These are phyloP conservation scores for Megaceryle maxima DNA, from an alignment of 2,113 vertebrate species.

Conservation along the genomic window DNA sequence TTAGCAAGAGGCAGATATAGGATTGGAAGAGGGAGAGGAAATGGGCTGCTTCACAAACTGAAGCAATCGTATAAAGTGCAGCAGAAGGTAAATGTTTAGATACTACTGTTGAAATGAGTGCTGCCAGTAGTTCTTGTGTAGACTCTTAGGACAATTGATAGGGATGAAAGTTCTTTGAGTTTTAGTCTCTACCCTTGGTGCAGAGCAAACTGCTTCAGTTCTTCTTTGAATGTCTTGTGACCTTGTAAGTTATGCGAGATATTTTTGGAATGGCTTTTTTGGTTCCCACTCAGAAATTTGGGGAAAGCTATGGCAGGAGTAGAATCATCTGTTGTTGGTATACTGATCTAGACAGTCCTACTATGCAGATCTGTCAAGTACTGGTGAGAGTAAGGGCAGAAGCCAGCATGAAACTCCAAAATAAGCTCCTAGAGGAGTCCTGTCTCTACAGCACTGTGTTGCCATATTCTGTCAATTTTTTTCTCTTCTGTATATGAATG, in stretches of 20 bases:
- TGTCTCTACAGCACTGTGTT: background rate
- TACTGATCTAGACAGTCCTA: background rate
- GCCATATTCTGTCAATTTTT: background rate
- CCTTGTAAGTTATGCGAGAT: background rate
- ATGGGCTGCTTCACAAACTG: background rate
- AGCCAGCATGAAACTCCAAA: background rate
- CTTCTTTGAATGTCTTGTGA: background rate
- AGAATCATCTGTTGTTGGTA: background rate
- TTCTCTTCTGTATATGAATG: background rate
- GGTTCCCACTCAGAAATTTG: background rate
- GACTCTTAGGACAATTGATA: background rate
- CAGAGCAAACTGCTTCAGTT: background rate
- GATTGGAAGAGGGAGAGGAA: background rate
- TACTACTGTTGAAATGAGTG: background rate
- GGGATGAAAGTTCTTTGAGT: background rate
- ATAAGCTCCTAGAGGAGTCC: background rate
- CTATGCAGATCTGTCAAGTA: background rate
- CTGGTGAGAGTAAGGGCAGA: background rate
- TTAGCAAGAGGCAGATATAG: background rate
- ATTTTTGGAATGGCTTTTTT: background rate
- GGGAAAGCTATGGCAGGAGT: background rate
- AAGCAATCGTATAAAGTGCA: background rate
- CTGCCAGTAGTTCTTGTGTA: background rate
- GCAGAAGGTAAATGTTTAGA: background rate
- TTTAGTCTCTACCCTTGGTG: accelerated